Evolutionary conservation across 2,888 invertebrate species (phyloP).

Genomic region (Aleiodes testaceus): DNA sequence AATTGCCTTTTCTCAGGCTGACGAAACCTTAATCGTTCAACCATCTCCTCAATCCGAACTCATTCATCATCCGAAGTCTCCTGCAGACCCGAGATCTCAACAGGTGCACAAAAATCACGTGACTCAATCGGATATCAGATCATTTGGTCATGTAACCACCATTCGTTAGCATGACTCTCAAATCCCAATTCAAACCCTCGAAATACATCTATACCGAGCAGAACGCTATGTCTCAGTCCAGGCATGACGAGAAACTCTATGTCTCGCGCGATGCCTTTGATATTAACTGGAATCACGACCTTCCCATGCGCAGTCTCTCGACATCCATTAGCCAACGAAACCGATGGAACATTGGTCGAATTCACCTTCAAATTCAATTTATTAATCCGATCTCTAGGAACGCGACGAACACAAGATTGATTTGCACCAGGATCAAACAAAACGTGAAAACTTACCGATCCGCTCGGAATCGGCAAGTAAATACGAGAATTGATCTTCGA

Average conservation of each 20-base stretch:
- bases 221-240: no score
- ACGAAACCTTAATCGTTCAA: not conserved
- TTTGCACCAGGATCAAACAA: constrained; percentile 5
- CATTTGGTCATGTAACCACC: not conserved
- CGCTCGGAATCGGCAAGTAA: not conserved
- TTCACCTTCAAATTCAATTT: no score
- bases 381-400: not conserved
- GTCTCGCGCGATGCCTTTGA: not conserved
- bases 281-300: not conserved
- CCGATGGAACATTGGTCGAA: no score
- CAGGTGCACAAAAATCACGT: not conserved
- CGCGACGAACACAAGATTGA: not conserved
- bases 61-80: not conserved
- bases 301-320: no score
- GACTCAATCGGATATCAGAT: not conserved
- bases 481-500: not conserved
- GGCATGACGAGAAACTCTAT: no score
- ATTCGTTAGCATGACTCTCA: no score
- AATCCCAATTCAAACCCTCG: not conserved
- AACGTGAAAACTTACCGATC: not conserved
- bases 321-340: no score
- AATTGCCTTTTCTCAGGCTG: constrained; percentile 1
- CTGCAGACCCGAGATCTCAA: not conserved
- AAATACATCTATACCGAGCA: no score
- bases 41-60: not conserved